Conservation (phyloP, 2,797 vertebrate species). For the Pelobates cultripes region DNA sequence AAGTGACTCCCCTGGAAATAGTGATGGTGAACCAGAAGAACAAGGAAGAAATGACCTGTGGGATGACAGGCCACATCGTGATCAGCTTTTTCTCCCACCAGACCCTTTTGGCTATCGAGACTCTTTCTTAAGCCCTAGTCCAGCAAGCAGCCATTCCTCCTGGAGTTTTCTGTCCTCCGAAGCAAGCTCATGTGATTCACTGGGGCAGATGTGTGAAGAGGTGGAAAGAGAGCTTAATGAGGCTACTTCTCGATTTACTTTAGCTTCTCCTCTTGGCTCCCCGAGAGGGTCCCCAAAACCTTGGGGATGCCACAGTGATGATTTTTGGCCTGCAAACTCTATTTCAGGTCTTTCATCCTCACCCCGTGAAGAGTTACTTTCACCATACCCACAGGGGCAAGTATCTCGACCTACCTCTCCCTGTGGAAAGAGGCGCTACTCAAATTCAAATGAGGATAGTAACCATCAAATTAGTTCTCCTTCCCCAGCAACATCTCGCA, state of each 20-base stretch:
- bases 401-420: conserved; percentile 83
- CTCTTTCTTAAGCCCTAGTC: conserved; percentile 86
- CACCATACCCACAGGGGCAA: conserved; percentile 58
- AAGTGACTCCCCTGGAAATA: conserved; percentile 86
- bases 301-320: conserved; percentile 61
- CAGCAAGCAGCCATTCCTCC: conserved; percentile 87
- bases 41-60: conserved; percentile 72
- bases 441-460: conserved; percentile 70
- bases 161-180: conserved; percentile 85
- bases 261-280: conserved; percentile 68
- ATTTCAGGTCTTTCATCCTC: conserved; percentile 59
- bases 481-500: conserved; percentile 73
- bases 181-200: conserved; percentile 86
- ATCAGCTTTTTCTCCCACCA: conserved; percentile 83
- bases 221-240: conserved; percentile 84
- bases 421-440: conserved; percentile 86
- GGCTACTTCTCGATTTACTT: conserved; percentile 78
- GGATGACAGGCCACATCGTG: conserved; percentile 76
- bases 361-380: conserved; percentile 64
- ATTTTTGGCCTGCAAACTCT: conserved; percentile 61
- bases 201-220: conserved; percentile 83
- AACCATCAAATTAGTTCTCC: conserved; percentile 62
- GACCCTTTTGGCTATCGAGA: conserved; percentile 87
- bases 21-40: conserved; percentile 65
- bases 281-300: conserved; percentile 69